These are phyloP conservation scores for Bedellia somnulentella DNA, from an alignment of 2,888 invertebrate genomes.

Conservation along the genomic window DNA sequence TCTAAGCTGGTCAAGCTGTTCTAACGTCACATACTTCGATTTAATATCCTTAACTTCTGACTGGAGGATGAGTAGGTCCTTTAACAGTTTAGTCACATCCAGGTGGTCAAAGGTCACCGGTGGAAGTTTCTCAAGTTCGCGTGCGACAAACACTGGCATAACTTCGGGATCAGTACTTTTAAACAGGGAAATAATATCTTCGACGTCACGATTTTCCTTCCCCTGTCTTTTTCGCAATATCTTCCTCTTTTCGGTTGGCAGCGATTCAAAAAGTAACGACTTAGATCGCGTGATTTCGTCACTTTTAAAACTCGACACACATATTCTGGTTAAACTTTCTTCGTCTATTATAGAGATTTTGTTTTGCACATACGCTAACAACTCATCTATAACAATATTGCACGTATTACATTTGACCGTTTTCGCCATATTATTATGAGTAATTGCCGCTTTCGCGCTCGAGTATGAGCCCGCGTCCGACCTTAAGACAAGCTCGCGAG, in stretches of 20 bases:
- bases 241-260: background rate
- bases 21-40: background rate
- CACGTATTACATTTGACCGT: conserved; percentile 3
- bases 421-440: no score
- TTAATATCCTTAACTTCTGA: background rate
- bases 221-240: background rate
- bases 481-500: no score
- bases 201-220: background rate
- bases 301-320: conserved; percentile 5
- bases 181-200: background rate
- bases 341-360: conserved; percentile 6
- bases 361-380: conserved; percentile 6
- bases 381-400: conserved; percentile 5
- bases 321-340: conserved; percentile 5
- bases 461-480: no score
- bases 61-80: background rate
- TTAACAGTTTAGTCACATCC: background rate
- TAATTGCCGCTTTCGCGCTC: no score
- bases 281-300: conserved; percentile 5
- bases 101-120: conserved; percentile 1
- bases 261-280: conserved; percentile 3
- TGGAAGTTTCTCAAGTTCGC: background rate
- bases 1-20: no score
- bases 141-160: background rate
- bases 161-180: background rate